Conservation (phyloP, 1,140 invertebrate genomes). For the Caenorhabditis latens region DNA sequence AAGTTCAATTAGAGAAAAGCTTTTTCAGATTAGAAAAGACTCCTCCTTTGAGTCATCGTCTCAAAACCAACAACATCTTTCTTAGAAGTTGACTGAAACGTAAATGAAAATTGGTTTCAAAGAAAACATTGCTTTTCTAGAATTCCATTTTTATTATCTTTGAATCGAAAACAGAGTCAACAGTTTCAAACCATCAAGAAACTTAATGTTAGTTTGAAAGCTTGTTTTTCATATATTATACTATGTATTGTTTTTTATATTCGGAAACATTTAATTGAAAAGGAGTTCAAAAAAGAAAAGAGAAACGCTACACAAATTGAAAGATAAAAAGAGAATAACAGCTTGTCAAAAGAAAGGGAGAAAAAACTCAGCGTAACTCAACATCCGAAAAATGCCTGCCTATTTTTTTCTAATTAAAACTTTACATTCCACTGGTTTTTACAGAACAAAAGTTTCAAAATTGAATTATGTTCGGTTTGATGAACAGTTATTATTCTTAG, state of each 20-base stretch:
- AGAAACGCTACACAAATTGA: neutral
- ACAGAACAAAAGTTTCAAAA: neutral
- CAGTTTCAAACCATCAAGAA: too few species aligned
- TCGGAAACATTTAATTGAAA: too few species aligned
- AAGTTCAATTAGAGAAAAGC: constrained; percentile 1
- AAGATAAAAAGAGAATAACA: neutral
- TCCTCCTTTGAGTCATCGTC: neutral
- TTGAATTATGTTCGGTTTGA: neutral
- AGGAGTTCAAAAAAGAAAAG: neutral
- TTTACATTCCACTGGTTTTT: constrained; percentile 1
- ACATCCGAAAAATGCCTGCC: too few species aligned
- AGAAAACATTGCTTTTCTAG: too few species aligned
- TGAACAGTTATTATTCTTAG: neutral
- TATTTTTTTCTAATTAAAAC: constrained; percentile 17
- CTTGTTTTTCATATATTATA: too few species aligned
- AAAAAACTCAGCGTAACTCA: too few species aligned
- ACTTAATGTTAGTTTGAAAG: too few species aligned
- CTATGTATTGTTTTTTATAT: too few species aligned
- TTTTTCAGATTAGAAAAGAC: neutral
- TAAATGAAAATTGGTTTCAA: neutral
- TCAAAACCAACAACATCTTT: neutral
- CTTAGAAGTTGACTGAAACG: neutral
- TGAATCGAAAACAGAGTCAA: too few species aligned
- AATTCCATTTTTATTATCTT: too few species aligned
- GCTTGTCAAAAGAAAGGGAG: too few species aligned